A percentile compares a stretch with the other conserved stretches of the same genome.
phyloP scores from a whole-genome alignment of 2,797 vertebrate genomes.

The Phoeniculus purpureus region DNA sequence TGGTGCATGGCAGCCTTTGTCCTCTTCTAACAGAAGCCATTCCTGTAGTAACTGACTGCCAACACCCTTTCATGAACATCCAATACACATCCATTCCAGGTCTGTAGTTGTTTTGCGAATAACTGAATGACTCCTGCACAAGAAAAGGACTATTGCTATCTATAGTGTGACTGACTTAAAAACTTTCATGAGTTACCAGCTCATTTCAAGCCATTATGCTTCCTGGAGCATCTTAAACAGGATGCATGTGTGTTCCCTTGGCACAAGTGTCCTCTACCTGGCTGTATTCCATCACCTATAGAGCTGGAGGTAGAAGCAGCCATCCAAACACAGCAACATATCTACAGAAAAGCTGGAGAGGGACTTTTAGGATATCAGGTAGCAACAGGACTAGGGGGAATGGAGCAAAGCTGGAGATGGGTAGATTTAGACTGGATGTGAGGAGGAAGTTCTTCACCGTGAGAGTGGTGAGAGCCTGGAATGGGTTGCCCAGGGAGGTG shows the following conservation, averaged over 20 bases:
- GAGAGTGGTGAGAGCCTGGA: no score
- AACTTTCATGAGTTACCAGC: not conserved
- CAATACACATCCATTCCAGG: not conserved
- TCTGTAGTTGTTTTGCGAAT: not conserved
- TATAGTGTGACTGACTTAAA: not conserved
- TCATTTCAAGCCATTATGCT: not conserved
- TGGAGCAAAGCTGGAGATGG: no score
- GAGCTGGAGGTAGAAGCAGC: not conserved
- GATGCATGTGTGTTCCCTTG: not conserved
- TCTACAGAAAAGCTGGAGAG: no score
- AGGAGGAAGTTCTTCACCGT: no score
- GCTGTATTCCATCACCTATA: not conserved
- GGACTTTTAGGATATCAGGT: no score
- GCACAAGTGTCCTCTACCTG: not conserved
- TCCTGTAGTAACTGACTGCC: not conserved
- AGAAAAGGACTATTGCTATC: not conserved
- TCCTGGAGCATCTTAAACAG: not conserved
- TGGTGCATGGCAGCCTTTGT: not conserved
- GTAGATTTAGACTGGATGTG: no score
- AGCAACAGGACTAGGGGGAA: no score
- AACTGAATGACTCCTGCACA: not conserved
- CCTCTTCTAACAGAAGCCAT: not conserved
- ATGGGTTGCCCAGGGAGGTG: no score
- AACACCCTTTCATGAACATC: not conserved
- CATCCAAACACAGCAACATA: not conserved